A percentile compares a stretch with the other conserved stretches of the same genome.
phyloP scores from a whole-genome alignment of 2,113 vertebrate genomes.

The Acrocephalus arundinaceus region DNA sequence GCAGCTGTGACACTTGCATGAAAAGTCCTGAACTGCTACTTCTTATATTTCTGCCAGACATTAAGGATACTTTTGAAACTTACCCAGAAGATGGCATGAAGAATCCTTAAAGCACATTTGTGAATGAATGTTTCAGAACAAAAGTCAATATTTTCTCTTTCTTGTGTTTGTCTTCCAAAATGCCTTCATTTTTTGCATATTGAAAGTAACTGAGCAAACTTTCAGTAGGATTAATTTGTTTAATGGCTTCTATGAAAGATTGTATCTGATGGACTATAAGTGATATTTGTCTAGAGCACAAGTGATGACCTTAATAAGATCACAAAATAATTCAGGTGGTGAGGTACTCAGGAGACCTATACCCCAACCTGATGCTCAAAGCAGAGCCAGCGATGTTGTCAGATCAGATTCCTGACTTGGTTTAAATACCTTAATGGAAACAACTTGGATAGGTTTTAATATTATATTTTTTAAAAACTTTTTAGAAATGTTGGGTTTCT shows the following conservation, averaged over 20 bases:
- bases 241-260: not conserved
- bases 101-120: not conserved
- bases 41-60: not conserved
- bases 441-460: not conserved
- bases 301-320: not conserved
- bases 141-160: not conserved
- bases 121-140: not conserved
- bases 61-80: not conserved
- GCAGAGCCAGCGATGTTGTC: not conserved
- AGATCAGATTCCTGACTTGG: not conserved
- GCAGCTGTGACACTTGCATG: not conserved
- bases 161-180: constrained; percentile 35
- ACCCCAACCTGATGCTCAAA: not conserved
- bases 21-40: not conserved
- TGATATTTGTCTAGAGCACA: constrained; percentile 9
- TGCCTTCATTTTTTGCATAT: constrained; percentile 12
- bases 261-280: not conserved
- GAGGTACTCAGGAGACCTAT: not conserved
- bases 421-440: constrained; percentile 35
- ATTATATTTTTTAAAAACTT: not conserved
- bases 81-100: not conserved
- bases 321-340: not conserved
- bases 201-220: constrained; percentile 10
- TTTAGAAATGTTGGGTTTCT: not conserved
- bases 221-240: constrained; percentile 41